Conservation (phyloP, 2,888 invertebrate species). For the Crioceris asparagi region DNA sequence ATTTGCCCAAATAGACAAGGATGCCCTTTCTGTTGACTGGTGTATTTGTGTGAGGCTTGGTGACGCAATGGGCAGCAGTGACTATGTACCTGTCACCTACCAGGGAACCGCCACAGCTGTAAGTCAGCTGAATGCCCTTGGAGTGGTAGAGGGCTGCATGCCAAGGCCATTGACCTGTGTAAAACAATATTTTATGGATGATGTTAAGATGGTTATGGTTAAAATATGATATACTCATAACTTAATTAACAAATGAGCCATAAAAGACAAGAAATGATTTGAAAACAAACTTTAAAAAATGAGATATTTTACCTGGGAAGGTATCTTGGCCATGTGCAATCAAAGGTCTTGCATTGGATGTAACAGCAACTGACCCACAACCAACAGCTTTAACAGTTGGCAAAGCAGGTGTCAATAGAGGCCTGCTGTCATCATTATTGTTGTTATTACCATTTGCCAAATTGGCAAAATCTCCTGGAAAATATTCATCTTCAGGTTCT, state of each 20-base stretch:
- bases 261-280: no score
- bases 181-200: no score
- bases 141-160: slow-evolving; percentile 50
- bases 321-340: slow-evolving; percentile 50
- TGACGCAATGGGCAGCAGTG: slow-evolving; percentile 57
- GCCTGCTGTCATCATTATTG: slow-evolving; percentile 8
- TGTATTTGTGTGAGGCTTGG: slow-evolving; percentile 29
- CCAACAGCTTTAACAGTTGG: slow-evolving; percentile 5
- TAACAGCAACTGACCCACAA: slow-evolving; percentile 41
- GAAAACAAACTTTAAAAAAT: slow-evolving; percentile 7
- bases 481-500: no score
- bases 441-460: no score
- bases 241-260: no score
- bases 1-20: slow-evolving; percentile 34
- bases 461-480: slow-evolving; percentile 26
- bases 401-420: slow-evolving; percentile 7
- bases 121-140: slow-evolving; percentile 34
- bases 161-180: slow-evolving; percentile 59
- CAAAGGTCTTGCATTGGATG: slow-evolving; percentile 41
- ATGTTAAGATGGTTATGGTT: no score
- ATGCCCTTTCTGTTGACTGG: slow-evolving; percentile 30
- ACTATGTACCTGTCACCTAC: slow-evolving; percentile 45
- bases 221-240: no score
- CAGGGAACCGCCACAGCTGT: slow-evolving; percentile 53
- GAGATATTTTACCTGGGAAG: slow-evolving; percentile 36